A percentile compares a stretch with the other conserved stretches of the same genome.
These are phyloP conservation scores for Pseudomugil tenellus DNA, from an alignment of 2,797 vertebrate genomes.

Conservation along the genomic window DNA sequence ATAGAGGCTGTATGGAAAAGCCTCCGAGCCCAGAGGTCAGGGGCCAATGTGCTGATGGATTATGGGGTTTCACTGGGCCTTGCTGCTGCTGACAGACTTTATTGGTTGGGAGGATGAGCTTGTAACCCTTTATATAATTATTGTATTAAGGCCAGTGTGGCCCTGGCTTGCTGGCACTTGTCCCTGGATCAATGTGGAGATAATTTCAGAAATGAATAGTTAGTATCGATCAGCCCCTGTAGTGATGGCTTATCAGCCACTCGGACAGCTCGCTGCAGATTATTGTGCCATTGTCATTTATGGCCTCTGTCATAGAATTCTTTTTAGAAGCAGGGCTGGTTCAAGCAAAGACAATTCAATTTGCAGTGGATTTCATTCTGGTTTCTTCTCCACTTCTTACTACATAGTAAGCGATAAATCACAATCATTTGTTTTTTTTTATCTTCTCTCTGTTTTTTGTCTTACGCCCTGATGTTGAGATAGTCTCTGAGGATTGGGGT, in stretches of 20 bases:
- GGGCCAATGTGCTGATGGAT: conserved; percentile 97
- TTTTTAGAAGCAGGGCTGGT: conserved; percentile 80
- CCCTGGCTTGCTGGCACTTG: conserved; percentile 91
- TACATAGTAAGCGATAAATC: conserved; percentile 97
- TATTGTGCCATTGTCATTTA: conserved; percentile 98
- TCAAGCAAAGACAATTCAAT: conserved; percentile 99
- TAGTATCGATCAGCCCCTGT: conserved; percentile 94
- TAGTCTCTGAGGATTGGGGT: conserved; percentile 85
- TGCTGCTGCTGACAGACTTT: conserved; percentile 95
- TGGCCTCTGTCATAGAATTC: conserved; percentile 91
- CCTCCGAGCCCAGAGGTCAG: conserved; percentile 91
- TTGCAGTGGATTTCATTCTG: conserved; percentile 92
- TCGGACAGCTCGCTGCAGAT: conserved; percentile 90
- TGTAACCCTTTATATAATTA: conserved; percentile 99
- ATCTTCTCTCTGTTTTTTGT: conserved; percentile 58
- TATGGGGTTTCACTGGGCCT: conserved; percentile 92
- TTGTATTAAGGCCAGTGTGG: conserved; percentile 95
- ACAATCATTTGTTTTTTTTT: conserved; percentile 94
- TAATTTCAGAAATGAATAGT: conserved; percentile 99
- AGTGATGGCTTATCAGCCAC: conserved; percentile 93
- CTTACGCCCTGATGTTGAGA: conserved; percentile 86
- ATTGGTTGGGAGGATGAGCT: conserved; percentile 98
- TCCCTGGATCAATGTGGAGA: conserved; percentile 99
- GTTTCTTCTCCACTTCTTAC: conserved; percentile 55
- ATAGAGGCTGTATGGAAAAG: conserved; percentile 85